Percentiles rank a stretch among this genome's conserved stretches.
phyloP scores from a whole-genome alignment of 2,797 vertebrate species.

The Emydoidea blandingii region DNA sequence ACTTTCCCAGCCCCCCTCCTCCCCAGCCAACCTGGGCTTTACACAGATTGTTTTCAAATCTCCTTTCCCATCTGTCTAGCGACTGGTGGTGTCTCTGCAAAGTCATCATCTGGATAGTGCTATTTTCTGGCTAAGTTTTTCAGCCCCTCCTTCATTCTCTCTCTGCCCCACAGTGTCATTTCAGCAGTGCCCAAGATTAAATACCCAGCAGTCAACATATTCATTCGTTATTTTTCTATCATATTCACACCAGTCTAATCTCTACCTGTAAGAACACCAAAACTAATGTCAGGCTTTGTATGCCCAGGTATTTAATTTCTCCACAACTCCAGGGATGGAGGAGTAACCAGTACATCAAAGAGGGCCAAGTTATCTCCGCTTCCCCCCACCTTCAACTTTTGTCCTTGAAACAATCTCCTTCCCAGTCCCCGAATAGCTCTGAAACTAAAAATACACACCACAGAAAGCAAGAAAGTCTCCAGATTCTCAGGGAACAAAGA shows the following conservation, averaged over 20 bases:
- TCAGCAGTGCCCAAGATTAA: not conserved
- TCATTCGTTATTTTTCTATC: not conserved
- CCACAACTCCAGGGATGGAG: fast-evolving
- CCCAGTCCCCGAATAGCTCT: not conserved
- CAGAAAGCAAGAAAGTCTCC: not conserved
- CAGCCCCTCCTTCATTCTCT: not conserved
- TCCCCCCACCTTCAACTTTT: not conserved
- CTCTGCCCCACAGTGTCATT: not conserved
- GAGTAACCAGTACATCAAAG: not conserved
- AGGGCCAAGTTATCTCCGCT: not conserved
- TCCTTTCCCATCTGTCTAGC: not conserved
- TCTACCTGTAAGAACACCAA: fast-evolving
- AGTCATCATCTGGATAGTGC: not conserved
- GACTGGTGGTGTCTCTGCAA: not conserved
- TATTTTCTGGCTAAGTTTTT: not conserved
- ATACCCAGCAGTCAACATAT: fast-evolving
- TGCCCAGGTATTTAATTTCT: not conserved
- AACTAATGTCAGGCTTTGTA: not conserved
- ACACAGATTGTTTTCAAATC: no score
- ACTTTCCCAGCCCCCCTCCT: not conserved
- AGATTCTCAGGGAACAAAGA: not conserved
- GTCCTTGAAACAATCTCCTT: conserved; percentile 32
- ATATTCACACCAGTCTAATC: fast-evolving
- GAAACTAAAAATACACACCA: conserved; percentile 32
- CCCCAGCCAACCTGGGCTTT: not conserved